Evolutionary conservation across 2,888 invertebrate genomes (phyloP).

Genomic region (Diplolepis rosae): DNA sequence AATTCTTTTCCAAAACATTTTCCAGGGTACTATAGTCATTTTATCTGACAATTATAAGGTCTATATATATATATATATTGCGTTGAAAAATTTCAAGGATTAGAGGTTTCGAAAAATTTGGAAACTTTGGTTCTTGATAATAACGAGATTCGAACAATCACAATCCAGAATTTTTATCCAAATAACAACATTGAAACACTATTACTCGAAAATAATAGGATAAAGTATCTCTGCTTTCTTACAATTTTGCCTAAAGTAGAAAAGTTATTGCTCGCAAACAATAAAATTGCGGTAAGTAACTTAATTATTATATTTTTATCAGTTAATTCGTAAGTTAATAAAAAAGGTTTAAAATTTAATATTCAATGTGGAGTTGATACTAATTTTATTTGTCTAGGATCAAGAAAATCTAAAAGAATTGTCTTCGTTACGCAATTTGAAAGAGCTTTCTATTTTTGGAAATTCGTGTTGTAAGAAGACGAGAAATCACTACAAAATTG

Average conservation of each 20-base stretch:
- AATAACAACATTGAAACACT: slow-evolving; percentile 45
- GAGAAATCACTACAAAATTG: slow-evolving; percentile 5
- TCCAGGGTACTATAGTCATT: too few species aligned
- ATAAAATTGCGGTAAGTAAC: slow-evolving; percentile 50
- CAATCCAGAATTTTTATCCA: slow-evolving; percentile 39
- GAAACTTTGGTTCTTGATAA: slow-evolving; percentile 50
- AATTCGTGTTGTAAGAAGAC: slow-evolving; percentile 4
- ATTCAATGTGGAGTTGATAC: too few species aligned
- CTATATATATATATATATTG: background rate
- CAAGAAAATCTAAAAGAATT: background rate
- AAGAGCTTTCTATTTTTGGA: background rate
- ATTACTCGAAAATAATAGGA: slow-evolving; percentile 54
- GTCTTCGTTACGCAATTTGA: background rate
- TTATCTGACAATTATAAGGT: too few species aligned
- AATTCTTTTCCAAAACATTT: too few species aligned
- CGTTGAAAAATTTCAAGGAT: slow-evolving; percentile 37
- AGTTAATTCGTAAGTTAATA: background rate
- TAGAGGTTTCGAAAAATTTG: slow-evolving; percentile 44
- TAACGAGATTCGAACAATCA: slow-evolving; percentile 50
- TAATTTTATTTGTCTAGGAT: background rate
- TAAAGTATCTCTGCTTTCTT: slow-evolving; percentile 47
- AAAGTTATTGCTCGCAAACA: slow-evolving; percentile 52
- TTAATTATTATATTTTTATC: background rate
- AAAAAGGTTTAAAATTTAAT: background rate
- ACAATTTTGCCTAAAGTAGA: slow-evolving; percentile 44